Evolutionary conservation across 2,113 vertebrate species (phyloP), one percentile per base, ranked within the genome.

Genomic region (Atlantisia rogersi): DNA sequence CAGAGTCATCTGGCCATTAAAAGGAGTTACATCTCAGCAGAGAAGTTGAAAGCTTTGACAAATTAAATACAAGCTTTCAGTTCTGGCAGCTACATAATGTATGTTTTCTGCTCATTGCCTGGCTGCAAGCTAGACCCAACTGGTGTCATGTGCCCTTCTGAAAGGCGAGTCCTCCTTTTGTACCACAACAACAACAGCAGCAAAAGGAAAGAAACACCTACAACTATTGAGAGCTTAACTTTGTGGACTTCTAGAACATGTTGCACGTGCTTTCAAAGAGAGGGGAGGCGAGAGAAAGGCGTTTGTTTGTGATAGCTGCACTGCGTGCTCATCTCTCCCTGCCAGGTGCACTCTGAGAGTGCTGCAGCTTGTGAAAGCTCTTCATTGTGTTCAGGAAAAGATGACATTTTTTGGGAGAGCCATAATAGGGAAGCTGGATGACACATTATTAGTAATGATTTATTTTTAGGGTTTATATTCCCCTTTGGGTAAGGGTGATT

Each of bases 371-470:
- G 37, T 93, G 93, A 95, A 96, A 95, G 91, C 62, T 71, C 94
- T 81, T 96, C 79, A 77, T 85, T 97, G 83, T 97, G 62, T 78
- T 94, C 64, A 85, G 86, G 64, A 86, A 88, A 53, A 64, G 16
- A 67, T 97, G 95, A 94, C 95, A 95, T 94, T 97, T 96, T 90
- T 81, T 39, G 60, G 65, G 71, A 88, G 68, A 40, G 52, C 35
- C 86, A 82, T 91, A 94, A 68, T 56, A 75, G 87, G 63, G 79
- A 91, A 95, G 75, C 70, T 74, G 86, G 85, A 42, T 76, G 90
- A 90, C 84, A 55, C 78, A 31, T 91, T 64, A 81, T 95, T 96
- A 94, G 70, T 82, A 94, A 94, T 88, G 83, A 85, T 81, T 93
- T 95, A 67, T 82, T 95, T 95, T 86, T 69, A 53, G 86, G 93